A percentile compares a stretch with the other conserved stretches of the same genome.
phyloP scores from a whole-genome alignment of 2,888 invertebrate genomes.

The Andricus curvator region DNA sequence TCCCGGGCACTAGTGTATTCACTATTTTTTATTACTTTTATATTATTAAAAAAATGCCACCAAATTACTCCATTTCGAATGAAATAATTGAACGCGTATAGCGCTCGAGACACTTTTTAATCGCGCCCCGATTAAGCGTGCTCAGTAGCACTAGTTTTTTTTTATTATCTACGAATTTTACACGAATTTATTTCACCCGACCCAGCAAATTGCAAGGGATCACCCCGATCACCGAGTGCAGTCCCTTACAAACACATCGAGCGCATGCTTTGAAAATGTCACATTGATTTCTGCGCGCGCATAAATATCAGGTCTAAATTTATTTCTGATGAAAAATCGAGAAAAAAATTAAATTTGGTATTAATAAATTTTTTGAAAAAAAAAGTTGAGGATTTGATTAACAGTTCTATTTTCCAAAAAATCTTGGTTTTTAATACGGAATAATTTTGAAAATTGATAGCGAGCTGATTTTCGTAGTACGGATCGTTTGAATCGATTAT shows the following conservation, averaged over 20 bases:
- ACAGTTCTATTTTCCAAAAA: background rate
- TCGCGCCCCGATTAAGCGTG: background rate
- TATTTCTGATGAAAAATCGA: conserved; percentile 7
- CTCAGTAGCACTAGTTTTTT: background rate
- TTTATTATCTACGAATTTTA: conserved; percentile 13
- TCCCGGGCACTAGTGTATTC: conserved; percentile 13
- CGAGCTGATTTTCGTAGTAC: background rate
- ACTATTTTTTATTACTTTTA: conserved; percentile 35
- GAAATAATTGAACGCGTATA: background rate
- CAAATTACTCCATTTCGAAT: conserved; percentile 14
- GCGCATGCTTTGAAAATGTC: conserved; percentile 75
- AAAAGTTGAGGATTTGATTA: background rate
- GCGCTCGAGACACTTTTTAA: conserved; percentile 5
- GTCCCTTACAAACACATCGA: conserved; percentile 43
- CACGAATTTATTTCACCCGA: conserved; percentile 5
- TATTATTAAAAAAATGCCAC: conserved; percentile 19
- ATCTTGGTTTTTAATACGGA: background rate
- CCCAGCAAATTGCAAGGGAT: conserved; percentile 45
- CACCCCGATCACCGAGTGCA: conserved; percentile 18
- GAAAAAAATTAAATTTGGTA: background rate
- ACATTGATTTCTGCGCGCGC: conserved; percentile 78
- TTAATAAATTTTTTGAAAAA: background rate
- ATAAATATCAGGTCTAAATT: conserved; percentile 27
- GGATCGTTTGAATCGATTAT: background rate
- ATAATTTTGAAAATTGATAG: background rate